phyloP scores from a whole-genome alignment of 2,113 vertebrate species.

The Lophura nycthemera region DNA sequence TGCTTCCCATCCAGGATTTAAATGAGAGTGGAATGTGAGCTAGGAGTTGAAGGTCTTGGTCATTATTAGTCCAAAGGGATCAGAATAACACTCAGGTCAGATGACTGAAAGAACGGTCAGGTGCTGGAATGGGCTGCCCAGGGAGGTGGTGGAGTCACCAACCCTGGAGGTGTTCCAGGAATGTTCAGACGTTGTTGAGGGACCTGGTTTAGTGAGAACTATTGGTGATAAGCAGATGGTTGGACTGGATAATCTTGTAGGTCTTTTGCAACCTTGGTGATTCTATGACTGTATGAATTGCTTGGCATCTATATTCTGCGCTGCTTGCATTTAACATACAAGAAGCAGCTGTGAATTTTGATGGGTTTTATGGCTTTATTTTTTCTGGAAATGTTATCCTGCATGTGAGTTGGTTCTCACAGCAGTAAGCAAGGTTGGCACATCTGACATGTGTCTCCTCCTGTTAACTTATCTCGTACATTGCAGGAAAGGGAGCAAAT shows the following conservation, averaged over 20 bases:
- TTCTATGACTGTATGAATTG: background rate
- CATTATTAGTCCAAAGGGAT: background rate
- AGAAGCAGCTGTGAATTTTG: background rate
- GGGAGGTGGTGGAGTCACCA: no score
- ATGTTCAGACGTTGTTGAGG: no score
- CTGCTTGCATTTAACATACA: background rate
- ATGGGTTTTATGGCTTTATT: background rate
- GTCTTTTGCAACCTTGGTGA: no score
- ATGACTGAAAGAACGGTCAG: no score
- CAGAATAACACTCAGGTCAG: accelerated
- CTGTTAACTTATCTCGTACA: background rate
- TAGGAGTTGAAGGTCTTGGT: background rate
- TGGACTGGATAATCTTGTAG: no score
- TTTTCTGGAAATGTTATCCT: background rate
- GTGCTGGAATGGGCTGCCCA: no score
- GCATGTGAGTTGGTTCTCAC: background rate
- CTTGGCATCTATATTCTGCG: background rate
- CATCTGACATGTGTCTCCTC: background rate
- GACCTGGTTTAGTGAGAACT: no score
- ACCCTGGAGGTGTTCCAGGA: no score
- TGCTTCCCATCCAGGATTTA: background rate
- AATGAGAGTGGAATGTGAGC: background rate
- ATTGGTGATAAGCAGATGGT: no score
- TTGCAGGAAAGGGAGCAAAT: conserved; percentile 94
- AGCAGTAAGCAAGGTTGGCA: background rate